Percentiles rank a stretch among this genome's conserved stretches.
These are phyloP conservation scores for Malacoctenus gilli DNA, from an alignment of 2,797 vertebrate species.

Conservation along the genomic window DNA sequence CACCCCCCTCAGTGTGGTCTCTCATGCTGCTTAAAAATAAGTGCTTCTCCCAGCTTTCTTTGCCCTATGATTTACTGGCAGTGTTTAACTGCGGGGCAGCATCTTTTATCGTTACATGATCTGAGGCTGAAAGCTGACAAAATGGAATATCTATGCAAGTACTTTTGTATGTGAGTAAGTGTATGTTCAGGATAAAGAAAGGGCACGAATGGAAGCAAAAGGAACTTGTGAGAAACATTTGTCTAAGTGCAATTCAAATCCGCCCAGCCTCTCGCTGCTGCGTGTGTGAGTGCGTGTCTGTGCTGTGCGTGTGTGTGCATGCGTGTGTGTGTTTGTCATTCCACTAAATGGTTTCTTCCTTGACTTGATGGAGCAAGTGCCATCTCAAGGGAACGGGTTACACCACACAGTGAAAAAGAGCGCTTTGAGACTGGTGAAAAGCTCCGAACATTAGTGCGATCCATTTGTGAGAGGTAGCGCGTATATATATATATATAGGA, in stretches of 20 bases:
- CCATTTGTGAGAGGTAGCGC: conserved; percentile 65
- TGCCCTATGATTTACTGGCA: conserved; percentile 81
- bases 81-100: conserved; percentile 80
- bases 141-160: conserved; percentile 77
- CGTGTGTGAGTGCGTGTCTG: conserved; percentile 29
- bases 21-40: conserved; percentile 79
- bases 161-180: conserved; percentile 67
- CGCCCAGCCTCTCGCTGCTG: conserved; percentile 59
- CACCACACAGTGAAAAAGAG: conserved; percentile 66
- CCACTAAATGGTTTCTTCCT: conserved; percentile 79
- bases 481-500: conserved; percentile 48
- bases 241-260: conserved; percentile 75
- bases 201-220: conserved; percentile 49
- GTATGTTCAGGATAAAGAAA: conserved; percentile 59
- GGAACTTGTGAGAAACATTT: conserved; percentile 70
- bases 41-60: conserved; percentile 79
- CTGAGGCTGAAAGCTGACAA: conserved; percentile 84
- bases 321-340: conserved; percentile 70
- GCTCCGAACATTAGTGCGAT: conserved; percentile 71
- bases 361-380: conserved; percentile 77
- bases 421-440: conserved; percentile 64
- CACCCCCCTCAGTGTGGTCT: conserved; percentile 67
- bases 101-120: conserved; percentile 84
- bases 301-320: conserved; percentile 38
- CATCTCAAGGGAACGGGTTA: conserved; percentile 72